Conservation (phyloP, 2,113 vertebrate species). For the Numida meleagris region DNA sequence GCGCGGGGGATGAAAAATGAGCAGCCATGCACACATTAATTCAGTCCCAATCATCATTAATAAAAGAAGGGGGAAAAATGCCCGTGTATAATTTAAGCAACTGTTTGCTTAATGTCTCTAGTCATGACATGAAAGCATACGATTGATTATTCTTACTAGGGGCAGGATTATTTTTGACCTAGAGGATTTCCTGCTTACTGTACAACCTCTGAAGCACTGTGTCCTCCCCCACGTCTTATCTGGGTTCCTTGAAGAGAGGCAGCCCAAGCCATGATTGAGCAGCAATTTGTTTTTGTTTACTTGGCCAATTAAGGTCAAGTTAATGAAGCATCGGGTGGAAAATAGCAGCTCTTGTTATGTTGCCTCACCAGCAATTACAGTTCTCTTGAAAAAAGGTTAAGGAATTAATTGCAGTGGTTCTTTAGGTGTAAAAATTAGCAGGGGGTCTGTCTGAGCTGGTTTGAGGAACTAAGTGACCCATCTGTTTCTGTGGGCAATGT, state of each 20-base stretch:
- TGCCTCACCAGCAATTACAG: constrained; percentile 47
- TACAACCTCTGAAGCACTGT: neutral
- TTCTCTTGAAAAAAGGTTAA: neutral
- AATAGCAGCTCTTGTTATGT: neutral
- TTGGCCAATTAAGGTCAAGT: constrained; percentile 35
- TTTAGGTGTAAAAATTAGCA: neutral
- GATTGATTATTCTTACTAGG: neutral
- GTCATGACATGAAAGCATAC: neutral
- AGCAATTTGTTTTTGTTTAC: constrained; percentile 32
- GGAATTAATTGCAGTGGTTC: neutral
- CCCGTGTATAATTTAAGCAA: neutral
- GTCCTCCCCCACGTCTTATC: neutral
- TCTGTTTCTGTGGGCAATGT: neutral
- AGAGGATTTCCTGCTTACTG: neutral
- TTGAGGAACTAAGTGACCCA: neutral
- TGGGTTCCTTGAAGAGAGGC: neutral
- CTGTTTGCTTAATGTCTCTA: neutral
- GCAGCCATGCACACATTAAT: neutral
- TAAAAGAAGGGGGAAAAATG: neutral
- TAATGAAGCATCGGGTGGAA: constrained; percentile 38
- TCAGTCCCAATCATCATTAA: constrained; percentile 8
- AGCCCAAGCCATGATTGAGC: neutral
- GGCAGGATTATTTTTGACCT: neutral
- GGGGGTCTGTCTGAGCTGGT: neutral
- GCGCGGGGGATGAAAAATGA: neutral